A percentile compares a stretch with the other conserved stretches of the same genome.
Conservation (phyloP, 1,140 invertebrate species). For the Fopius arisanus region DNA sequence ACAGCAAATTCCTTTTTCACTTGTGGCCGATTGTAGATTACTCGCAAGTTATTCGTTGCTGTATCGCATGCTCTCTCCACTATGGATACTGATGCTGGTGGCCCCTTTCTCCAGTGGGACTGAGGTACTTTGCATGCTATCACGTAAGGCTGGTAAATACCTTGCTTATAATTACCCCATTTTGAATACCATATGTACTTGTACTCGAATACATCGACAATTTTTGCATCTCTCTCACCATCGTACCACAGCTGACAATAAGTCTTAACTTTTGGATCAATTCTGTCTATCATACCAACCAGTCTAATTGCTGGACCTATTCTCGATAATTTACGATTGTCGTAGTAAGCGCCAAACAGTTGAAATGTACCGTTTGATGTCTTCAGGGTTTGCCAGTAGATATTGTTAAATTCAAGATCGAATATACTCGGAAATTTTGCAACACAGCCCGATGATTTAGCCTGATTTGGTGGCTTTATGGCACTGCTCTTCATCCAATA, state of each 20-base stretch:
- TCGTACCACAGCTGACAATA: conserved; percentile 93
- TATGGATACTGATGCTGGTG: conserved; percentile 86
- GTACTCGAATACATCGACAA: conserved; percentile 85
- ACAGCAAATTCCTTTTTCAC: conserved; percentile 87
- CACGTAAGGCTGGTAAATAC: conserved; percentile 90
- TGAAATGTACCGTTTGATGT: conserved; percentile 87
- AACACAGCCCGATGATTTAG: conserved; percentile 63
- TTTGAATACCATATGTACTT: conserved; percentile 95
- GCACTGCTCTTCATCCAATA: conserved; percentile 81
- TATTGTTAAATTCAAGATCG: conserved; percentile 90
- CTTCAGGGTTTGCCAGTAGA: conserved; percentile 86
- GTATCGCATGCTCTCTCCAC: conserved; percentile 86
- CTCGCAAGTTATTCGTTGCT: conserved; percentile 85
- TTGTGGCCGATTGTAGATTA: conserved; percentile 80
- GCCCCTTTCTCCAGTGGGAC: conserved; percentile 70
- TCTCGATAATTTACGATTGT: conserved; percentile 77
- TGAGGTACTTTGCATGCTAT: conserved; percentile 87
- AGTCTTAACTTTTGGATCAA: conserved; percentile 82
- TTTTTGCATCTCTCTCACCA: conserved; percentile 76
- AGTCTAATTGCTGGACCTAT: conserved; percentile 84
- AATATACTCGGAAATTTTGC: conserved; percentile 81
- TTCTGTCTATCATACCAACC: conserved; percentile 89
- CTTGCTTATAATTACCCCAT: conserved; percentile 94
- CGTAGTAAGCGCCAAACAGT: conserved; percentile 88
- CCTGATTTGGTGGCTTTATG: not conserved